Evolutionary conservation across 2,113 vertebrate species (phyloP), one percentile per base, ranked within the genome.

Genomic region (Salvelinus sp.): DNA sequence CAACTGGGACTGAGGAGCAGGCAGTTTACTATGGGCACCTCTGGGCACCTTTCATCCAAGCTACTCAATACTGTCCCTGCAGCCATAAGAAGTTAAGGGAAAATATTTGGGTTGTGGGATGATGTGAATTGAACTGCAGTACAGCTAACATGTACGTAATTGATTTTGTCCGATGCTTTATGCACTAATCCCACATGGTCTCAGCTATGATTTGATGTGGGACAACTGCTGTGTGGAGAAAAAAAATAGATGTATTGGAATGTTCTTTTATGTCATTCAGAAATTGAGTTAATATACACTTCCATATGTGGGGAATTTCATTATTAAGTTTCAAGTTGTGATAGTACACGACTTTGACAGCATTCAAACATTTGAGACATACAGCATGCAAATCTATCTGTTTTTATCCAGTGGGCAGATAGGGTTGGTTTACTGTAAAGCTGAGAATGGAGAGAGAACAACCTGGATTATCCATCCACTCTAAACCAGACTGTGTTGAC

Each of bases 51-150:
- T 25, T 25, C 25, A 25, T 25, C 25, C 25, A 25, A 25, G 25
- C 25, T 25, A 25, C 25, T 25, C 25, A 25, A 25, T 25, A 25
- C 25, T 25, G 25, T 1, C 25, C 25, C 25, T 25, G 25, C 25
- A 25, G 25, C 25, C 25, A 25, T 25, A 25, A 25, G 25, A 25
- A 25, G 25, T 25, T 25, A 25, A 25, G 25, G 25, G 25, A 25
- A 25, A 25, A 25, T 25, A 25, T 25, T 25, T 25, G 25, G 25
- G 25, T 25, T 25, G 25, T 25, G 25, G 25, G 25, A 85, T 78
- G 72, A 83, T 70, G 79, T 76, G 74, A 76, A 70, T 83, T 76
- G 83, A 85, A 84, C 72, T 78, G 77, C 70, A 75, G 44, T 27
- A 2, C 50, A 66, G 33, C 2, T 68, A 30, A 74, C 63, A 18